A percentile compares a stretch with the other conserved stretches of the same genome.
These are phyloP conservation scores for Chascanopsetta lugubris DNA, from an alignment of 2,113 vertebrate species.

Conservation along the genomic window DNA sequence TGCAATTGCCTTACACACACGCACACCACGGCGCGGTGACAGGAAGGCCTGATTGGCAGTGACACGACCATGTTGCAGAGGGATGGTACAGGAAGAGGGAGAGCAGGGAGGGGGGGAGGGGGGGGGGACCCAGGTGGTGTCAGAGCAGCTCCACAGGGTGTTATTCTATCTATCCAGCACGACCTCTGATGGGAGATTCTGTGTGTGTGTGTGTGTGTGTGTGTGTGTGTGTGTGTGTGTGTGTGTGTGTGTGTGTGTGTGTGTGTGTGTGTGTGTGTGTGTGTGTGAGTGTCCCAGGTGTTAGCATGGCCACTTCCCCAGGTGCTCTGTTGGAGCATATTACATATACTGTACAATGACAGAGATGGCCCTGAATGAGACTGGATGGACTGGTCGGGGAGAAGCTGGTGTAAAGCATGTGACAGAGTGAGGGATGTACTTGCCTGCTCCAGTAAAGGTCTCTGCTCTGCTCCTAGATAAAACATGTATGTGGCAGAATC, in stretches of 20 bases:
- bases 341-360: conserved; percentile 76
- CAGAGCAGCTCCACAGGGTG: conserved; percentile 75
- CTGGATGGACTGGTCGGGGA: conserved; percentile 60
- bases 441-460: conserved; percentile 52
- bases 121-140: conserved; percentile 75
- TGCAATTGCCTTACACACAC: conserved; percentile 77
- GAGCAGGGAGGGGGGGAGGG: conserved; percentile 7
- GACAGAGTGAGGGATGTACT: conserved; percentile 65
- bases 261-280: conserved; percentile 30
- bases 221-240: too few species aligned
- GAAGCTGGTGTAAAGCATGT: conserved; percentile 66
- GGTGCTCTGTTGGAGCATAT: conserved; percentile 76
- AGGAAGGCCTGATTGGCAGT: conserved; percentile 79
- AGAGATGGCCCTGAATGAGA: conserved; percentile 70
- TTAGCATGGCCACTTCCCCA: conserved; percentile 67
- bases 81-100: conserved; percentile 56
- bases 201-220: conserved; percentile 38
- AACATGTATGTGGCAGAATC: conserved; percentile 20
- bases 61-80: conserved; percentile 74
- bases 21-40: conserved; percentile 67
- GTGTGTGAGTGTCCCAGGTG: conserved; percentile 65
- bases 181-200: conserved; percentile 64
- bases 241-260: conserved; percentile 11
- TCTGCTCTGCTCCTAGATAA: conserved; percentile 31
- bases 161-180: conserved; percentile 72